Base-by-base conservation (phyloP, 2,797 vertebrate species). In the Poecilia velifera region DNA sequence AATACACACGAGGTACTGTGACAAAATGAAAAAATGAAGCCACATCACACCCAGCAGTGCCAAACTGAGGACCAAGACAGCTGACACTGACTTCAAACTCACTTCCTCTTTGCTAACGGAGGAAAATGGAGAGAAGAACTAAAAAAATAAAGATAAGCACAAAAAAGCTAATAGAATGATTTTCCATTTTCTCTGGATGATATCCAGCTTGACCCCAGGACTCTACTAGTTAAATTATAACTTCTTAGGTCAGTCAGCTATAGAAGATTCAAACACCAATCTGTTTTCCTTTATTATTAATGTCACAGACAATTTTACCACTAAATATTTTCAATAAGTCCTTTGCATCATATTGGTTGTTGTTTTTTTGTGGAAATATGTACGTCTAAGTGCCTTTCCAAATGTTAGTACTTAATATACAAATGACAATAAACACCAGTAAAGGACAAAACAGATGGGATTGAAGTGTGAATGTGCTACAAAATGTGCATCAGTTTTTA, bases 131-230 rank as follows among this genome's bases (percentile, higher is more conserved):
- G 57, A 43, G 76, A 75, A 78, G 89, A 90, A 88, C 76, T 76
- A 77, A 88, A 7, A 51, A 22, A 51, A 80, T 91, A 76, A 79
- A 73, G 41, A 90, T 81, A 82, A 85, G 41, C 45, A 85, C 68
- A 86, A 41, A 73, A 80, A 89, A 86, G 86, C 72, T 47, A 76
- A 82, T 76, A 31, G 31, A 31, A 31, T 87, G 85, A 89, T 85
- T 92, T 94, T 93, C 91, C 91, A 87, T 72, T 77, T n/a, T 43
- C 12, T 62, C 43, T 82, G 53, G 76, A 78, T 75, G 82, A 87
- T 85, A 92, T 85, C 66, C 93, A 94, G 91, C 88, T 93, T 93
- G 80, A 76, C 8, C 82, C 81, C 20, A 79, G 55, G 49, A 82
- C 77, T 77, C 84, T 41, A 4, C 45, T 57, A 84, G 70, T 81